phyloP scores from a whole-genome alignment of 1,140 invertebrate genomes.

The Hyles euphorbiae region DNA sequence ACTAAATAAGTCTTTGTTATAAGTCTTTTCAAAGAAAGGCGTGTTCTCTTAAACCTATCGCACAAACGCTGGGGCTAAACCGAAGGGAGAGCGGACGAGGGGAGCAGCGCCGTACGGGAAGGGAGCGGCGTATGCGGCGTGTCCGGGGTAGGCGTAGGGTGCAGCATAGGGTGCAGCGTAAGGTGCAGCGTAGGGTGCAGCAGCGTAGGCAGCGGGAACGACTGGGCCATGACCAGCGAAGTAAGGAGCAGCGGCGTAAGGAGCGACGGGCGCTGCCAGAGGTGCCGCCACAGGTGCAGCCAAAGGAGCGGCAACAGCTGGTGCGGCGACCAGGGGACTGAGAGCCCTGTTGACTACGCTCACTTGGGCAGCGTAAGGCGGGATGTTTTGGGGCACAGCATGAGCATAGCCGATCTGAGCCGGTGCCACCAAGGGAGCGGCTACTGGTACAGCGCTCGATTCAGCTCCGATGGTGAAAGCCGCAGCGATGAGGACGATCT shows the following conservation, averaged over 20 bases:
- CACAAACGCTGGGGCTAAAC: conserved; percentile 55
- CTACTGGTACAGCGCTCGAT: conserved; percentile 53
- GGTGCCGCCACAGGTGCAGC: conserved; percentile 31
- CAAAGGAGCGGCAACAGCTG: conserved; percentile 26
- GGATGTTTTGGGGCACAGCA: conserved; percentile 74
- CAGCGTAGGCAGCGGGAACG: background rate
- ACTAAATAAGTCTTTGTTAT: conserved; percentile 20
- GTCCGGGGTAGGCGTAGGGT: conserved; percentile 21
- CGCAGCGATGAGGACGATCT: conserved; percentile 62
- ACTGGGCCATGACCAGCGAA: conserved; percentile 4
- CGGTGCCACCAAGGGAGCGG: conserved; percentile 51
- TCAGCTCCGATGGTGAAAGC: conserved; percentile 57
- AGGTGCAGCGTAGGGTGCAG: conserved; percentile 32
- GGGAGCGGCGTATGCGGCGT: conserved; percentile 42
- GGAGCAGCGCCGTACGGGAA: conserved; percentile 45
- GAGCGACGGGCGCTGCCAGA: conserved; percentile 20
- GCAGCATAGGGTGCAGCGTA: conserved; percentile 34
- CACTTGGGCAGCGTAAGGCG: conserved; percentile 74
- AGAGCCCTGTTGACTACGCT: conserved; percentile 70
- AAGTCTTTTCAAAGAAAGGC: conserved; percentile 57
- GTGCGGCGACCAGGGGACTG: conserved; percentile 45
- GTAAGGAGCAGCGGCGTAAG: conserved; percentile 31
- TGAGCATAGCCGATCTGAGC: conserved; percentile 62
- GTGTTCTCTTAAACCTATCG: conserved; percentile 63
- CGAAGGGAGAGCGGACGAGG: conserved; percentile 41